Evolutionary conservation across 2,888 invertebrate species (phyloP), one percentile per base, ranked within the genome.

Genomic region (Chesias legatella): DNA sequence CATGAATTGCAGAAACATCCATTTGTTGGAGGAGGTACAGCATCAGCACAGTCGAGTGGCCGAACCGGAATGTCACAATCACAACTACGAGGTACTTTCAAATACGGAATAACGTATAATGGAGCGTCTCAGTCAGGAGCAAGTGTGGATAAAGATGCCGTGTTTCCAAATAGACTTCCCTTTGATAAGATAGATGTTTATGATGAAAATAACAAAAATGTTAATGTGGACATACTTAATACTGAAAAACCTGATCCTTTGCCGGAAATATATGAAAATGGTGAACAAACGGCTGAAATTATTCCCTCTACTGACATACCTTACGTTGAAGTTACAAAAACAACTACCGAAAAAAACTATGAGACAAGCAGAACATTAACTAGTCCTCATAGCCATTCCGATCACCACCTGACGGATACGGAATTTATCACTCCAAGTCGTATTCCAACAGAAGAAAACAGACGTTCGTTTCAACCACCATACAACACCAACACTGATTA

Each of bases 61-160:
- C 88, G 90, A 48, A 91, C 91, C 17, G 95, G 95, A 3, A 94
- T 94, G 71, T 94, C 95, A 10, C 95, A 95, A 70, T 92, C 94
- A 6, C 95, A 95, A 77, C 90, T 95, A 20, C 93, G 94, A 60
- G 95, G 95, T 2, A 93, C 94, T 22, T 95, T 94, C 53, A 92
- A 92, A 64, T 93, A 93, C 62, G 94, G 94, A 10, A 92, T 94
- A 23, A 91, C 92, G 6, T 94, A 94, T 57, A 92, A 90, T 22
- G 95, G 95, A 2, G 94, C 94, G 0, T 95, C 95, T 1, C 95
- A 96, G 72, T 92, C 95, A 4, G 94, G 94, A 10, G 93, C 95
- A 0, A 95, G 95, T 56, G 81, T 90, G 20, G 90, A 90, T 57
- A 91, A 91, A 63, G 90, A 86, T 47, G 73, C 84, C 10, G 76